These are phyloP conservation scores for Orchesella flavescens DNA, from an alignment of 2,888 invertebrate genomes.

Conservation along the genomic window DNA sequence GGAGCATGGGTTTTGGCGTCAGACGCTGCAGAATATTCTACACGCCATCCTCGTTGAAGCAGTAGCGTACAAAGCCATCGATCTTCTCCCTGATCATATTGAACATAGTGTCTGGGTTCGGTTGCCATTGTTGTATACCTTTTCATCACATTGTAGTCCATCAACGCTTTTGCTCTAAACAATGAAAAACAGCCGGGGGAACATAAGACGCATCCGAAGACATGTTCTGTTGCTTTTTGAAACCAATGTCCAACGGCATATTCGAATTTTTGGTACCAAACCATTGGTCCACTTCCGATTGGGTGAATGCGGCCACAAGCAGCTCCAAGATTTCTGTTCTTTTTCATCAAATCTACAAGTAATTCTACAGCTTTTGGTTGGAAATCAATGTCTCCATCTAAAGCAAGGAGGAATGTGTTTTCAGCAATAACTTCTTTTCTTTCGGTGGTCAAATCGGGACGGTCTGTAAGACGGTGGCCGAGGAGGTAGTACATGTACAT, in stretches of 20 bases:
- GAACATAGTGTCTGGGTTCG: slow-evolving; percentile 73
- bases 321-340: slow-evolving; percentile 84
- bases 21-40: slow-evolving; percentile 75
- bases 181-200: slow-evolving; percentile 78
- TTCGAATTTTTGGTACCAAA: slow-evolving; percentile 78
- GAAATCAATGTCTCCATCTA: slow-evolving; percentile 93
- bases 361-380: slow-evolving; percentile 85
- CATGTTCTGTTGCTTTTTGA: slow-evolving; percentile 78
- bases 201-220: slow-evolving; percentile 77
- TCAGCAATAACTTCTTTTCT: slow-evolving; percentile 82
- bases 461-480: slow-evolving; percentile 82
- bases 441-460: slow-evolving; percentile 73
- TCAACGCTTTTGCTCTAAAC: slow-evolving; percentile 77
- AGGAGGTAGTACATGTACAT: slow-evolving; percentile 86
- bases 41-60: slow-evolving; percentile 76
- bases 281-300: slow-evolving; percentile 77
- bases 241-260: slow-evolving; percentile 78
- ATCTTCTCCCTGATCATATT: slow-evolving; percentile 77
- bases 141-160: slow-evolving; percentile 78
- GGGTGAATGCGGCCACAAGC: slow-evolving; percentile 94
- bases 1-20: slow-evolving; percentile 76
- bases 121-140: slow-evolving; percentile 77
- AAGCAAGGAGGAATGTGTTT: slow-evolving; percentile 87
- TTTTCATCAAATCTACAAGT: slow-evolving; percentile 89
- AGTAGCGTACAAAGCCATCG: slow-evolving; percentile 78